Evolutionary conservation across 2,113 vertebrate species (phyloP).

Genomic region (Hyperopisus bebe): DNA sequence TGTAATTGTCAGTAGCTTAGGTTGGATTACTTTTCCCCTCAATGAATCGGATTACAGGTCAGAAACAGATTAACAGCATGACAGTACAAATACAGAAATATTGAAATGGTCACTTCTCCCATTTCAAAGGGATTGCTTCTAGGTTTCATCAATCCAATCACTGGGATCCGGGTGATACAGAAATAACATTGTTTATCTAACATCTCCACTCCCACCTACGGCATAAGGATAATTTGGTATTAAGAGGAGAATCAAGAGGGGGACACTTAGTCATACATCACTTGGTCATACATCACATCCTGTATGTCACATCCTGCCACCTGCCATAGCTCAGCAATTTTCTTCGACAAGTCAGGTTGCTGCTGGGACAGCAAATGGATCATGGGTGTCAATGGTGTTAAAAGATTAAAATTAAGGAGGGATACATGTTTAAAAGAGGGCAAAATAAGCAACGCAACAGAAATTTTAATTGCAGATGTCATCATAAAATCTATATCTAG

Average conservation of each 20-base stretch:
- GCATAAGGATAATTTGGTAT: constrained; percentile 29
- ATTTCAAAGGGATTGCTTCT: constrained; percentile 32
- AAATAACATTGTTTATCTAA: constrained; percentile 23
- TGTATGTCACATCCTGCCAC: constrained; percentile 24
- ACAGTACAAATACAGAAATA: constrained; percentile 56
- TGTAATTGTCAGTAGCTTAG: constrained; percentile 56
- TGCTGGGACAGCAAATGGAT: constrained; percentile 34
- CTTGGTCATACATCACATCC: constrained; percentile 37
- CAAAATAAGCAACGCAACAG: constrained; percentile 46
- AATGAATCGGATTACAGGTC: constrained; percentile 56
- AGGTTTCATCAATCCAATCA: constrained; percentile 42
- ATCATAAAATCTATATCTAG: constrained; percentile 94
- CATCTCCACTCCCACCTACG: constrained; percentile 36
- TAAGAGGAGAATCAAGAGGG: constrained; percentile 35
- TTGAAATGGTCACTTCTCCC: constrained; percentile 49
- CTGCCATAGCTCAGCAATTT: constrained; percentile 34
- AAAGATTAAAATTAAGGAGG: constrained; percentile 65
- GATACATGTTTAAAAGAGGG: constrained; percentile 69
- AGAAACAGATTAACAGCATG: constrained; percentile 47
- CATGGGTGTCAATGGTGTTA: constrained; percentile 38
- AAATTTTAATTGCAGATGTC: constrained; percentile 75
- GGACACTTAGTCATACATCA: constrained; percentile 46
- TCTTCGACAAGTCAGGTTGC: constrained; percentile 41
- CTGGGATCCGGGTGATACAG: constrained; percentile 31
- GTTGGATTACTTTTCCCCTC: constrained; percentile 51